Conservation (phyloP, 2,113 vertebrate species). For the Mesembrinibis cayennensis region DNA sequence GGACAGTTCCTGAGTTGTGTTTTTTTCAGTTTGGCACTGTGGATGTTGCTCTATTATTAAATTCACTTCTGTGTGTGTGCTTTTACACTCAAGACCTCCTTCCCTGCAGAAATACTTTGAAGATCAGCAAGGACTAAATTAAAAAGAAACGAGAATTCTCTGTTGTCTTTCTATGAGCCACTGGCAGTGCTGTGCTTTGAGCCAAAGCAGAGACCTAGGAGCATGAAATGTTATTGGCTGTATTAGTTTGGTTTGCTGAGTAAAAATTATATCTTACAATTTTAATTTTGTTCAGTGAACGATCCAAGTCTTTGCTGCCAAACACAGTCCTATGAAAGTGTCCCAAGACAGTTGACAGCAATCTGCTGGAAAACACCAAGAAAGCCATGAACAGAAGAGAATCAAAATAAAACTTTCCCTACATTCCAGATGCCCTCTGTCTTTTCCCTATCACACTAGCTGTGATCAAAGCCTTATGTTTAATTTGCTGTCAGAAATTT, state of each 20-base stretch:
- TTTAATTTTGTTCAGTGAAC: neutral
- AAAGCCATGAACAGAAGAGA: neutral
- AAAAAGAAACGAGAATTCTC: neutral
- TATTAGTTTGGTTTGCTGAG: neutral
- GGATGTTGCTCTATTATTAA: neutral
- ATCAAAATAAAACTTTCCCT: neutral
- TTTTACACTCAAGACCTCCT: neutral
- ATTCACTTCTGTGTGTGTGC: neutral
- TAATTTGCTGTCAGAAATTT: neutral
- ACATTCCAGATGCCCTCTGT: neutral
- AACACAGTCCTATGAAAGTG: neutral
- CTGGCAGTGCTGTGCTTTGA: neutral
- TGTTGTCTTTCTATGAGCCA: neutral
- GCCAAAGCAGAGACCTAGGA: neutral
- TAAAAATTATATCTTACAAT: neutral
- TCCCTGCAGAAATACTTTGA: conserved; percentile 3
- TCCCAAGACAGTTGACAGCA: neutral
- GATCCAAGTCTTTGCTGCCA: neutral
- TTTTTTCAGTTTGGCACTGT: neutral
- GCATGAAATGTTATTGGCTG: neutral
- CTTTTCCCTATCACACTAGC: neutral
- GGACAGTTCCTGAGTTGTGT: neutral
- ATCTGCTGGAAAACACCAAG: neutral
- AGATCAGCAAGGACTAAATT: neutral
- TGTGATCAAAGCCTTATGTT: neutral